Conservation (phyloP, 2,113 vertebrate genomes). For the Noctilio leporinus region DNA sequence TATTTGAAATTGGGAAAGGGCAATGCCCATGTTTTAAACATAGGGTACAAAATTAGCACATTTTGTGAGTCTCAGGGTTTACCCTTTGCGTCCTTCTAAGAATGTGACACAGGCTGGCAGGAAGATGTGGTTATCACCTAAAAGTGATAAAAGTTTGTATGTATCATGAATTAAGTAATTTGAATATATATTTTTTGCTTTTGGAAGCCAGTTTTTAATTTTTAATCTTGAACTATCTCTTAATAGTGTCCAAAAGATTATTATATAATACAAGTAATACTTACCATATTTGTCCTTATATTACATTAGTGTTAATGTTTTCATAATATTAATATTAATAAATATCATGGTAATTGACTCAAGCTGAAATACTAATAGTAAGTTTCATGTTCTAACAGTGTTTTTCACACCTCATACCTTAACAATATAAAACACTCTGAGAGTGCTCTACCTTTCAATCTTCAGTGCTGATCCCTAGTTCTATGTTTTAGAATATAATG, state of each 20-base stretch:
- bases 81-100: neutral
- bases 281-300: neutral
- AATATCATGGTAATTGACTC: neutral
- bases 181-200: neutral
- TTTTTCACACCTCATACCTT: slow-evolving; percentile 61
- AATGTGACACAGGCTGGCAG: neutral
- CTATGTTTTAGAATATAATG: neutral
- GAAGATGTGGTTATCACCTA: neutral
- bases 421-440: slow-evolving; percentile 69
- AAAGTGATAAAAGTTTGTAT: neutral
- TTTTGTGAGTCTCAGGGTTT: neutral
- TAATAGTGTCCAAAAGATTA: neutral
- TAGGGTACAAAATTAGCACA: neutral
- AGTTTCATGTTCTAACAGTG: neutral
- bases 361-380: neutral
- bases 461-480: neutral
- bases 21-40: neutral
- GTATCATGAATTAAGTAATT: neutral
- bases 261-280: neutral
- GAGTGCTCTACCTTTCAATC: slow-evolving; percentile 60
- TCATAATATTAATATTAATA: neutral
- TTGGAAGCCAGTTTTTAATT: neutral
- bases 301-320: slow-evolving; percentile 8
- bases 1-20: neutral
- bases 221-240: neutral